phyloP scores from a whole-genome alignment of 2,797 vertebrate genomes.

The Enteromius paludinosus region DNA sequence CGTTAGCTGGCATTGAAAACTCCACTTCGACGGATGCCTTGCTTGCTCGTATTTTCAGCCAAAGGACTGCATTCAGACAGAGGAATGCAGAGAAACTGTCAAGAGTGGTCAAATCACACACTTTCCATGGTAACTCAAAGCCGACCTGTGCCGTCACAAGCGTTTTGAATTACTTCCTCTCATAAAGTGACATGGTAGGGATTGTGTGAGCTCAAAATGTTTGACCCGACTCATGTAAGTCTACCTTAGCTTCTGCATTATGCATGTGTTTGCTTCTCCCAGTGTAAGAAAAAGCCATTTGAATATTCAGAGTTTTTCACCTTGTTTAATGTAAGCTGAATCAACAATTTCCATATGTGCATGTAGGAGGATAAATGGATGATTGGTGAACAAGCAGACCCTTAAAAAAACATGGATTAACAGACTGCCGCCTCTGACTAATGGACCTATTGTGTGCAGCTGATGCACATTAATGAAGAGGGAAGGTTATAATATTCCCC shows the following conservation, averaged over 20 bases:
- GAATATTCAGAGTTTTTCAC: constrained; percentile 30
- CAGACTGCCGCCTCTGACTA: constrained; percentile 19
- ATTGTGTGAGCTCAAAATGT: not conserved
- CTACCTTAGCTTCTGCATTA: not conserved
- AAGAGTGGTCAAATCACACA: constrained; percentile 12
- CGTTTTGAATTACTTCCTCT: not conserved
- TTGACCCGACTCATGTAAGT: constrained; percentile 11
- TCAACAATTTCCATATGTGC: not conserved
- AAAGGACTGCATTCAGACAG: too few species aligned
- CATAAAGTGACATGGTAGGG: not conserved
- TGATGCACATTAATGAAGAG: constrained; percentile 18
- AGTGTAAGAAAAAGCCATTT: not conserved
- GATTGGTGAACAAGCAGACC: constrained; percentile 13
- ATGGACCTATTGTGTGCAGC: constrained; percentile 33
- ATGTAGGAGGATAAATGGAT: constrained; percentile 18
- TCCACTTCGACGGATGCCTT: constrained; percentile 25
- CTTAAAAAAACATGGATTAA: constrained; percentile 24
- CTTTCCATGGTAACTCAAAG: not conserved
- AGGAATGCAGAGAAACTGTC: constrained; percentile 38
- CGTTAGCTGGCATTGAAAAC: constrained; percentile 26
- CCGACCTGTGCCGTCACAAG: not conserved
- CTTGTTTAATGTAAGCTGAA: constrained; percentile 11
- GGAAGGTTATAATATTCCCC: constrained; percentile 12
- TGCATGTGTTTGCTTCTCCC: not conserved
- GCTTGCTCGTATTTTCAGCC: constrained; percentile 28